Conservation (phyloP, 1,140 invertebrate genomes). For the Drosophila auraria region DNA sequence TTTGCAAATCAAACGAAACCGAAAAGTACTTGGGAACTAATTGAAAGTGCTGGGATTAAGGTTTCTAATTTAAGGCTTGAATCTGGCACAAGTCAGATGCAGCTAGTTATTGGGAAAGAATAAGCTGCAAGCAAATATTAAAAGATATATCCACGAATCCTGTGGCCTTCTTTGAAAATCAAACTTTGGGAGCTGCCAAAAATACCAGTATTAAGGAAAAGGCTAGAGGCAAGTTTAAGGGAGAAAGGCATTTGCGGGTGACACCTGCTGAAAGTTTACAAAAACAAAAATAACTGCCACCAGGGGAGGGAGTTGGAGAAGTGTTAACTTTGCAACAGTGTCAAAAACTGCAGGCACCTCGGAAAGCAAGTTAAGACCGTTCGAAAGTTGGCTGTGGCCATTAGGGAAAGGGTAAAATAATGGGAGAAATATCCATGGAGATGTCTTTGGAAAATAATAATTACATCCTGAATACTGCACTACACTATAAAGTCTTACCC, state of each 20-base stretch:
- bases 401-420: conserved; percentile 1
- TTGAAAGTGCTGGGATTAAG: conserved; percentile 14
- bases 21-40: neutral
- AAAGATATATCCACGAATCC: neutral
- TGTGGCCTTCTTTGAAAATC: neutral
- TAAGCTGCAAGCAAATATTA: neutral
- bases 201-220: neutral
- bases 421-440: neutral
- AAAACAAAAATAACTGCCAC: conserved; percentile 25
- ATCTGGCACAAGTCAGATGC: too few species aligned
- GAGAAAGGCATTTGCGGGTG: conserved; percentile 8
- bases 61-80: neutral
- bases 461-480: neutral
- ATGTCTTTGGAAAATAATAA: neutral
- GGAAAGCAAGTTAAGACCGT: conserved; percentile 25
- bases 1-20: neutral
- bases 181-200: neutral
- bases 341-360: conserved; percentile 45
- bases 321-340: conserved; percentile 46
- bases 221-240: too few species aligned
- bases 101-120: too few species aligned
- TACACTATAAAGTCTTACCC: too few species aligned
- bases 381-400: conserved; percentile 34
- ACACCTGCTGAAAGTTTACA: conserved; percentile 41
- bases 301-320: neutral